Conservation (phyloP, 2,797 vertebrate species). For the Ibycter americanus region DNA sequence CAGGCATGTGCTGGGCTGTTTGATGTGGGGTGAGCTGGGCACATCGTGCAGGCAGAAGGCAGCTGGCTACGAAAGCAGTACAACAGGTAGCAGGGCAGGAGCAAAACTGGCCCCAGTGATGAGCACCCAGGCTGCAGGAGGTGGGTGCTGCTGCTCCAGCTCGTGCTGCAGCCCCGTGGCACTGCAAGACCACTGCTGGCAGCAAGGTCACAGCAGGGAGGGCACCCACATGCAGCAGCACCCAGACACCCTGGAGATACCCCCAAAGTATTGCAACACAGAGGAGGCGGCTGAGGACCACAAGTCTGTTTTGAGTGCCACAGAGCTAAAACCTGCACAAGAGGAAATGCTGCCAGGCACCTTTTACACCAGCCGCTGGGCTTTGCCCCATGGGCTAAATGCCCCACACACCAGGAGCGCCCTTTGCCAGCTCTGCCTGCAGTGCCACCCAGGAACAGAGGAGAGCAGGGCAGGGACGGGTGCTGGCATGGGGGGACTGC, state of each 20-base stretch:
- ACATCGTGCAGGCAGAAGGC: neutral
- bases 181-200: neutral
- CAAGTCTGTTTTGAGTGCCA: neutral
- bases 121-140: neutral
- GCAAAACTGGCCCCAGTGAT: neutral
- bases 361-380: neutral
- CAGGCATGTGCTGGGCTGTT: accelerated
- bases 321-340: neutral
- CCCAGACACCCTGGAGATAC: neutral
- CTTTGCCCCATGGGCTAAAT: neutral
- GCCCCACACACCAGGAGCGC: accelerated
- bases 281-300: neutral
- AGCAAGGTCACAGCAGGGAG: neutral
- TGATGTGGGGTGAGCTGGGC: neutral
- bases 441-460: neutral
- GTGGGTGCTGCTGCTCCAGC: neutral
- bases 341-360: neutral
- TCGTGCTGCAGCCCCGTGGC: neutral
- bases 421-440: neutral
- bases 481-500: neutral
- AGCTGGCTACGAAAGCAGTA: neutral
- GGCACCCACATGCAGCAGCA: neutral
- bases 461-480: neutral
- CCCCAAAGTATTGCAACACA: accelerated
- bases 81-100: neutral